A percentile compares a stretch with the other conserved stretches of the same genome.
phyloP scores from a whole-genome alignment of 2,113 vertebrate genomes.

The Hystrix brachyura region DNA sequence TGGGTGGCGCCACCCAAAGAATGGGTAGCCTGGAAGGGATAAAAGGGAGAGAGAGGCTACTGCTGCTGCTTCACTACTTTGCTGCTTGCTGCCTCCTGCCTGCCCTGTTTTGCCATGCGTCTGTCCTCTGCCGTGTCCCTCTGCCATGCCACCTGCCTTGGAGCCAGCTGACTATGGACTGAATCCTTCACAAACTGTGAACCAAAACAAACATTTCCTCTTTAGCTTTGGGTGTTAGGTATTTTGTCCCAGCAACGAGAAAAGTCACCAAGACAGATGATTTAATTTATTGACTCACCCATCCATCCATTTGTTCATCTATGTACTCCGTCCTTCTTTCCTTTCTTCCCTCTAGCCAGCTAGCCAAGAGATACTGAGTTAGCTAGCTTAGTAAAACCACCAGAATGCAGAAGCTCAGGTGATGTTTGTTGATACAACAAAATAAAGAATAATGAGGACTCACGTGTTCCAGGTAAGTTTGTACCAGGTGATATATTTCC shows the following conservation, averaged over 20 bases:
- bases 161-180: neutral
- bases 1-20: neutral
- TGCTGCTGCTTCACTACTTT: neutral
- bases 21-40: neutral
- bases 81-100: neutral
- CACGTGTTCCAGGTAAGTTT: rapidly evolving
- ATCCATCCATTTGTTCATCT: neutral
- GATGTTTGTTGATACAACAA: neutral
- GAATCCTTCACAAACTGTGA: neutral
- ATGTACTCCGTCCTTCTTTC: no score
- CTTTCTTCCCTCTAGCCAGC: neutral
- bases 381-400: neutral
- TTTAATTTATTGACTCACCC: neutral
- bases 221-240: neutral
- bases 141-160: neutral
- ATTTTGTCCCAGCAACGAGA: neutral
- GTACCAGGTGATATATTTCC: neutral
- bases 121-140: neutral
- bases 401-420: neutral
- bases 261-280: neutral
- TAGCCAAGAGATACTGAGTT: neutral
- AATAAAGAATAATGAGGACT: neutral
- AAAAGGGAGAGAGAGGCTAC: neutral
- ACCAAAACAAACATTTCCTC: neutral
- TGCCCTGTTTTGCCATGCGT: neutral